Conservation (phyloP, 2,113 vertebrate species). For the Pterocles gutturalis region DNA sequence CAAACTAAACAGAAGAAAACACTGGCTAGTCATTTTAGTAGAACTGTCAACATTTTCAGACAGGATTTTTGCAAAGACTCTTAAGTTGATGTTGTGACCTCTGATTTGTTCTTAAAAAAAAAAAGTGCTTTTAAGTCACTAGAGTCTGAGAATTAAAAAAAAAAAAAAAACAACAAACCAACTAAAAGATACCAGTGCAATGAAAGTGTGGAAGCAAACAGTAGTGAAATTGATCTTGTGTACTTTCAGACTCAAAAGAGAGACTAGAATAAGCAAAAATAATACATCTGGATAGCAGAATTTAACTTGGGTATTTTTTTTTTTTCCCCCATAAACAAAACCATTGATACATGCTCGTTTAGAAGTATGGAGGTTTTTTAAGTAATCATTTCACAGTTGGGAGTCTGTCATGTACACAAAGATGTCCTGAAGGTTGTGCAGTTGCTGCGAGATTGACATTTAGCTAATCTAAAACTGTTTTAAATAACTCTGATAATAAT, state of each 20-base stretch:
- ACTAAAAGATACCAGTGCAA: background rate
- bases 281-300: background rate
- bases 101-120: background rate
- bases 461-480: conserved; percentile 60
- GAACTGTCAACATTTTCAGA: background rate
- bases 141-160: background rate
- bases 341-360: background rate
- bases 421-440: conserved; percentile 45
- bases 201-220: background rate
- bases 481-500: conserved; percentile 55
- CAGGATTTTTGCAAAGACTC: background rate
- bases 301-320: background rate
- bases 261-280: background rate
- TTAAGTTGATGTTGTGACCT: background rate
- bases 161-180: rapidly evolving
- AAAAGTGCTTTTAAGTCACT: background rate
- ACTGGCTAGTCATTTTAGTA: background rate
- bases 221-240: background rate
- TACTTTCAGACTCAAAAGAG: background rate
- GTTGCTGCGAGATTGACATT: conserved; percentile 52
- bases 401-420: background rate
- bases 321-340: background rate
- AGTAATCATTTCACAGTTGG: background rate
- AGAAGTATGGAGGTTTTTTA: background rate
- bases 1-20: background rate